Evolutionary conservation across 2,888 invertebrate species (phyloP).

Genomic region (Diploptera punctata): DNA sequence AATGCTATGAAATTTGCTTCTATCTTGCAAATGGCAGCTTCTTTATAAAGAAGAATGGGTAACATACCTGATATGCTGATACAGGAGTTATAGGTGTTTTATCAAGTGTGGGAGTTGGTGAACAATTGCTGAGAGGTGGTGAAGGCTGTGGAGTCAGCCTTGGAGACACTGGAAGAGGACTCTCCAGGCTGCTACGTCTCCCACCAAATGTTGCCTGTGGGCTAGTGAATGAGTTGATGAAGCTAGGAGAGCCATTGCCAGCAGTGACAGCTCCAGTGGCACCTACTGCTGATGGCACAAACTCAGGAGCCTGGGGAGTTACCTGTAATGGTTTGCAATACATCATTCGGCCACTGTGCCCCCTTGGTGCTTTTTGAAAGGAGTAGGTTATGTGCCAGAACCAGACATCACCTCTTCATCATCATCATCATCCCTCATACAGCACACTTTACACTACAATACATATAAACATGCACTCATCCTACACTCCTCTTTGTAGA

Average conservation of each 20-base stretch:
- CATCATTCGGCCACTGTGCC: no score
- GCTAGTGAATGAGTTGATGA: conserved; percentile 54
- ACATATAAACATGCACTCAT: no score
- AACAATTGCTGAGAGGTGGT: conserved; percentile 52
- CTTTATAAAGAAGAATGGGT: no score
- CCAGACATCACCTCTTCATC: no score
- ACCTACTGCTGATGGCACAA: conserved; percentile 55
- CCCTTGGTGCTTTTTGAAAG: no score
- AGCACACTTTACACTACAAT: no score
- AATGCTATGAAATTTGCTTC: no score
- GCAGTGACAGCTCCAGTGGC: conserved; percentile 27
- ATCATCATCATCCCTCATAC: no score
- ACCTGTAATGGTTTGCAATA: no score
- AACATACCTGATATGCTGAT: conserved; percentile 52
- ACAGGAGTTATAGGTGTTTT: conserved; percentile 49
- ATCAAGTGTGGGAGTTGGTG: conserved; percentile 53
- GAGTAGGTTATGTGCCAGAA: no score
- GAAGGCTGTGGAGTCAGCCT: conserved; percentile 60
- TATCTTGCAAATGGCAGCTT: no score
- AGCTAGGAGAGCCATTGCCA: conserved; percentile 53
- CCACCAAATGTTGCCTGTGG: conserved; percentile 46
- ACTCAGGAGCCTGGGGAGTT: conserved; percentile 59
- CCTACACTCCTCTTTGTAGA: no score
- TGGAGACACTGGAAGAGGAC: conserved; percentile 55
- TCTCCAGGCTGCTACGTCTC: conserved; percentile 49